Conservation (phyloP, 1,140 invertebrate species). For the Pomacea maculata region DNA sequence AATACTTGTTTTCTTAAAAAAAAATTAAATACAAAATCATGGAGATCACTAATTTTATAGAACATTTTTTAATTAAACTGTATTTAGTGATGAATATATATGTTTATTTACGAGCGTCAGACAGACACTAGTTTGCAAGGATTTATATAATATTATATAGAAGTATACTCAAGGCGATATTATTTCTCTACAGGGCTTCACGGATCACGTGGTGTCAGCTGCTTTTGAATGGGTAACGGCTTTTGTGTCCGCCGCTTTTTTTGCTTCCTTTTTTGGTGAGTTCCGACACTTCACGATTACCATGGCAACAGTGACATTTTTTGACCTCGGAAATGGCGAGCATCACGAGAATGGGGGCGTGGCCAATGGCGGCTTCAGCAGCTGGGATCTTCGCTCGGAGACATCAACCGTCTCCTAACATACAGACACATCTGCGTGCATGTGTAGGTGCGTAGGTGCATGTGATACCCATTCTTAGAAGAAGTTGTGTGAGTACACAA, state of each 20-base stretch:
- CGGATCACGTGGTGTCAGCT: slow-evolving; percentile 16
- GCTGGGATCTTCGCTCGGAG: not conserved
- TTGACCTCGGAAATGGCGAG: not conserved
- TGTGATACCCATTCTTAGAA: not conserved
- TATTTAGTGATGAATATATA: not conserved
- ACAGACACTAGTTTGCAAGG: not conserved
- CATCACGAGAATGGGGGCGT: not conserved
- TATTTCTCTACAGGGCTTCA: slow-evolving; percentile 7
- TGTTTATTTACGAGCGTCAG: not conserved
- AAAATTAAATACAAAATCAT: not conserved
- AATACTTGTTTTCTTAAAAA: not conserved
- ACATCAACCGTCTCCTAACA: not conserved
- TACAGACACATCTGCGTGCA: too few species aligned
- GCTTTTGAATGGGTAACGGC: slow-evolving; percentile 17
- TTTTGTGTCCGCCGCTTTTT: slow-evolving; percentile 10
- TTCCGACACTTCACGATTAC: slow-evolving; percentile 13
- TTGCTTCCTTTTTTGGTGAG: slow-evolving; percentile 17
- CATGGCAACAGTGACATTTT: slow-evolving; percentile 4
- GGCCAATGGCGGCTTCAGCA: not conserved
- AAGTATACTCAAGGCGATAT: not conserved
- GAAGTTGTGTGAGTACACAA: too few species aligned
- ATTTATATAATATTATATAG: not conserved
- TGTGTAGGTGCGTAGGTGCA: not conserved
- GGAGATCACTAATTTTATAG: not conserved
- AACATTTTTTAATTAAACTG: not conserved